Evolutionary conservation across 2,113 vertebrate species (phyloP).

Genomic region (Anoura caudifer): DNA sequence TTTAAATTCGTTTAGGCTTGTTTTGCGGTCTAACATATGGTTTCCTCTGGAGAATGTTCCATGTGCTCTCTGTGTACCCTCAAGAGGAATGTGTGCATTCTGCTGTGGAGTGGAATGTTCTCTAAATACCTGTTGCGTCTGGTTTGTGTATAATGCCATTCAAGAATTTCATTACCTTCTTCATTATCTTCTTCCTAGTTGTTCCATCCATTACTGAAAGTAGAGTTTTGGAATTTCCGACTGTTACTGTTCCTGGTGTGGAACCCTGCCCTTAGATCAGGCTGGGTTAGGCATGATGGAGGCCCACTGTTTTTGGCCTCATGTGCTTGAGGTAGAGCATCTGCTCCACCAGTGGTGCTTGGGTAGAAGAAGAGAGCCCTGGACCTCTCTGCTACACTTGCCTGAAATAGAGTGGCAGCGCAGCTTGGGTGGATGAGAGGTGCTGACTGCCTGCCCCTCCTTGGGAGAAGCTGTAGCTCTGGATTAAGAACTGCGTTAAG

Average conservation of each 20-base stretch:
- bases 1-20: not conserved
- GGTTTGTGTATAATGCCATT: not conserved
- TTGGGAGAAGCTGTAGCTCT: not conserved
- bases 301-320: not conserved
- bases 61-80: not conserved
- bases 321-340: not conserved
- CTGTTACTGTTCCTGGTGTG: not conserved
- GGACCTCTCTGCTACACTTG: not conserved
- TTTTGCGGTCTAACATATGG: not conserved
- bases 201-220: not conserved
- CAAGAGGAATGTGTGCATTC: not conserved
- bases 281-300: not conserved
- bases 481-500: not conserved
- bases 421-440: not conserved
- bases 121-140: not conserved
- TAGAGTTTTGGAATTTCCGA: not conserved
- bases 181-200: not conserved
- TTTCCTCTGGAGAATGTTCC: not conserved
- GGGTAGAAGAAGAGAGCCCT: not conserved
- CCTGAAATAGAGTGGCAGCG: not conserved
- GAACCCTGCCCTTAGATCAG: not conserved
- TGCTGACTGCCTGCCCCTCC: not conserved
- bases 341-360: not conserved
- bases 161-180: not conserved
- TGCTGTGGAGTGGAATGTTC: not conserved